Percentiles rank a stretch among this genome's conserved stretches.
Conservation (phyloP, 1,140 invertebrate species). For the Drosophila sp. region DNA sequence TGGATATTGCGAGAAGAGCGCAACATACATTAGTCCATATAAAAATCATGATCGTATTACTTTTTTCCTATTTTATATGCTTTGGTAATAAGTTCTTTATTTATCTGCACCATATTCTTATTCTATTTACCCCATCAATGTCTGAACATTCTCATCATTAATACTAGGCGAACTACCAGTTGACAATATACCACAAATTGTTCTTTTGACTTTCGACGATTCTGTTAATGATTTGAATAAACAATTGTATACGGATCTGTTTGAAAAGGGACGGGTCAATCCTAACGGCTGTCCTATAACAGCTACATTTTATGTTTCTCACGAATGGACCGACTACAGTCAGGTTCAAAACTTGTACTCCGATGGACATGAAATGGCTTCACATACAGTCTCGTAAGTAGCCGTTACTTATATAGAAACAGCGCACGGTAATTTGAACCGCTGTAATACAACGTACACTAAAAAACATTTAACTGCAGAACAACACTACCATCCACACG, state of each 20-base stretch:
- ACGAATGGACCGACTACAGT: slow-evolving; percentile 99
- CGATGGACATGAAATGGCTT: slow-evolving; percentile 97
- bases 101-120: slow-evolving; percentile 13
- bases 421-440: slow-evolving; percentile 5
- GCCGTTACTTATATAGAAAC: slow-evolving; percentile 5
- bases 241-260: slow-evolving; percentile 93
- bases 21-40: slow-evolving; percentile 19
- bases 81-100: slow-evolving; percentile 10
- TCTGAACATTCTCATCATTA: slow-evolving; percentile 50
- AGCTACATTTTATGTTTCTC: slow-evolving; percentile 98
- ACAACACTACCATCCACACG: not conserved
- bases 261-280: slow-evolving; percentile 94
- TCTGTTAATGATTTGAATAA: slow-evolving; percentile 97
- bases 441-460: slow-evolving; percentile 5
- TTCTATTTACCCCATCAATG: slow-evolving; percentile 30
- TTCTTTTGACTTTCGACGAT: slow-evolving; percentile 96
- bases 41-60: not conserved
- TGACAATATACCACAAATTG: slow-evolving; percentile 94
- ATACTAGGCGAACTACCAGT: slow-evolving; percentile 89
- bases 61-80: not conserved
- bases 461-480: not conserved
- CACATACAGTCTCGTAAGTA: slow-evolving; percentile 98
- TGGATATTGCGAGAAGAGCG: not conserved
- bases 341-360: slow-evolving; percentile 98
- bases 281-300: slow-evolving; percentile 97